These are phyloP conservation scores for Pavo muticus DNA, from an alignment of 2,113 vertebrate species.

Conservation along the genomic window DNA sequence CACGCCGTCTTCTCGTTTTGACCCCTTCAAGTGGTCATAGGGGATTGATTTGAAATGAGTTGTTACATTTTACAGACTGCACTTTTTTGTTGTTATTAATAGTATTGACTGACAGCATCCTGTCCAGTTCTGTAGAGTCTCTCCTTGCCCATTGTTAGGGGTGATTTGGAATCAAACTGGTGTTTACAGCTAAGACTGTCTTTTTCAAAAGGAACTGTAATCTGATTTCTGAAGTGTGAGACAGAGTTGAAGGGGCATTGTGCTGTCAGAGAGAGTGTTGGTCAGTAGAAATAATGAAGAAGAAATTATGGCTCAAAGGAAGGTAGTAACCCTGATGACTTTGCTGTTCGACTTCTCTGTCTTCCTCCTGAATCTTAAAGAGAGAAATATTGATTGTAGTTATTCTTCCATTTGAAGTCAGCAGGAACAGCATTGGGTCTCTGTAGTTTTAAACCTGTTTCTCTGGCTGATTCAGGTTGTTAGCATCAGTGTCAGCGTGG, in stretches of 20 bases:
- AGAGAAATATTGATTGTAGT: not conserved
- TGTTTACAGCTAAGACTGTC: not conserved
- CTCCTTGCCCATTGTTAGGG: not conserved
- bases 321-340: not conserved
- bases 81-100: not conserved
- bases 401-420: not conserved
- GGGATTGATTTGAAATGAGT: not conserved
- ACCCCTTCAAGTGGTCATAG: not conserved
- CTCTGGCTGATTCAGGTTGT: not conserved
- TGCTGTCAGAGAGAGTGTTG: not conserved
- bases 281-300: not conserved
- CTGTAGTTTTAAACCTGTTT: not conserved
- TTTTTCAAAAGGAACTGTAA: not conserved
- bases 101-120: not conserved
- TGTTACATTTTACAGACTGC: not conserved
- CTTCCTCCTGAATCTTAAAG: not conserved
- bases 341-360: not conserved
- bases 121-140: not conserved
- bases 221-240: not conserved
- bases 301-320: not conserved
- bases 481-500: not conserved
- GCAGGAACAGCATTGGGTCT: not conserved
- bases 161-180: not conserved
- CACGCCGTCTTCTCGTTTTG: not conserved
- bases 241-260: not conserved